These are phyloP conservation scores for Megamerina dolium DNA, from an alignment of 2,888 invertebrate species.

Conservation along the genomic window DNA sequence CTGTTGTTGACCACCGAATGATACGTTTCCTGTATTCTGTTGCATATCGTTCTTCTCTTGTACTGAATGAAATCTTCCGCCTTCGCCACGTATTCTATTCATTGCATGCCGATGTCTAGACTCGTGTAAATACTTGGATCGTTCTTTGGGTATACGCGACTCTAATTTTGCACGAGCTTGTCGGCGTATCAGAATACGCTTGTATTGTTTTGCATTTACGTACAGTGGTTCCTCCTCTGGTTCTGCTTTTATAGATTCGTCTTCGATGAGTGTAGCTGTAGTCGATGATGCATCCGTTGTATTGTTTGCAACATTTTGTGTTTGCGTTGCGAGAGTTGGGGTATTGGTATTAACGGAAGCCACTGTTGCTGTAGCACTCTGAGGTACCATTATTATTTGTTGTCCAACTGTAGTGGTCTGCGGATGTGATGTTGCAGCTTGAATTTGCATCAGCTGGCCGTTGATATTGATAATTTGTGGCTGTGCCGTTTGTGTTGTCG, in stretches of 20 bases:
- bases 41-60: constrained; percentile 36
- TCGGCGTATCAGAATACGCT: constrained; percentile 87
- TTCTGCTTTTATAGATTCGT: constrained; percentile 37
- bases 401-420: constrained; percentile 27
- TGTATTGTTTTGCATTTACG: constrained; percentile 97
- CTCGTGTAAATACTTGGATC: constrained; percentile 97
- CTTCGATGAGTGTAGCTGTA: constrained; percentile 27
- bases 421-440: constrained; percentile 34
- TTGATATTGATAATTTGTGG: constrained; percentile 56
- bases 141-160: constrained; percentile 92
- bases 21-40: background rate
- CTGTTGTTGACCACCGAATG: constrained; percentile 47
- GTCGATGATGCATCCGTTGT: constrained; percentile 17
- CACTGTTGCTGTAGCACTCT: constrained; percentile 18
- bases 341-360: constrained; percentile 20
- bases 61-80: constrained; percentile 86
- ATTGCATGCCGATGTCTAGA: constrained; percentile 95
- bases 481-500: constrained; percentile 27
- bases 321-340: constrained; percentile 14
- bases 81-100: constrained; percentile 94
- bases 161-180: constrained; percentile 93
- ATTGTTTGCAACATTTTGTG: constrained; percentile 13
- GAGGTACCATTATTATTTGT: constrained; percentile 42
- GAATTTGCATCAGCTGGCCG: constrained; percentile 48
- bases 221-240: constrained; percentile 91